phyloP scores from a whole-genome alignment of 2,888 invertebrate genomes.

The Drosophila cognata region DNA sequence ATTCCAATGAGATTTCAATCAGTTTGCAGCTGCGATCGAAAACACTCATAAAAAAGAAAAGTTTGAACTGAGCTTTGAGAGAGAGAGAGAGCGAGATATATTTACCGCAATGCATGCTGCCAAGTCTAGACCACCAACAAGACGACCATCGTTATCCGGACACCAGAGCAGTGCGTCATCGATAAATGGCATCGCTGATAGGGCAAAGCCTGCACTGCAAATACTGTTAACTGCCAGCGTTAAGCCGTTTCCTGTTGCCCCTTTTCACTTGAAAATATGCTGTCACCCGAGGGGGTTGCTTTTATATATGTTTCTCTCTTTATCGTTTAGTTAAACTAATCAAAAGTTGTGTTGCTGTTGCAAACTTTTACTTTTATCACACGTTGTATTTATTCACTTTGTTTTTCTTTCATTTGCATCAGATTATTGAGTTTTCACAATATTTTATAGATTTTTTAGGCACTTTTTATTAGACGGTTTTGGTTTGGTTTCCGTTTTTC shows the following conservation, averaged over 20 bases:
- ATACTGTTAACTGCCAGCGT: conserved; percentile 85
- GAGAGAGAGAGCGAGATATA: not conserved
- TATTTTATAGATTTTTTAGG: conserved; percentile 59
- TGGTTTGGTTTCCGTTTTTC: conserved; percentile 65
- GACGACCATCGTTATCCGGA: conserved; percentile 97
- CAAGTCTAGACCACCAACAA: conserved; percentile 90
- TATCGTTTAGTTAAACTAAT: conserved; percentile 5
- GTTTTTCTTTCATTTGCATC: conserved; percentile 8
- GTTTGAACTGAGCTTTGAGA: not conserved
- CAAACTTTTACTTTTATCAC: conserved; percentile 62
- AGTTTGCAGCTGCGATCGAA: not conserved
- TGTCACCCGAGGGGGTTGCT: not conserved
- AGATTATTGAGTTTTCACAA: conserved; percentile 35
- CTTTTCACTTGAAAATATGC: conserved; percentile 58
- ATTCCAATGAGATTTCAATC: not conserved
- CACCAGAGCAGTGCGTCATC: conserved; percentile 98
- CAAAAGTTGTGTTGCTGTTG: conserved; percentile 22
- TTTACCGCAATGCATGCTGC: conserved; percentile 94
- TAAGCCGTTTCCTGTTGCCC: conserved; percentile 69
- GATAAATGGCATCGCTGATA: conserved; percentile 96
- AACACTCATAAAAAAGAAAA: not conserved
- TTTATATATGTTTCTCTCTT: not conserved
- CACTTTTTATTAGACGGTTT: conserved; percentile 78
- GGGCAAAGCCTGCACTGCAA: conserved; percentile 85
- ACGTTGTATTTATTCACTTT: conserved; percentile 36